Base-by-base conservation (phyloP, 2,888 invertebrate species). In the Dicyrtoma fusca region DNA sequence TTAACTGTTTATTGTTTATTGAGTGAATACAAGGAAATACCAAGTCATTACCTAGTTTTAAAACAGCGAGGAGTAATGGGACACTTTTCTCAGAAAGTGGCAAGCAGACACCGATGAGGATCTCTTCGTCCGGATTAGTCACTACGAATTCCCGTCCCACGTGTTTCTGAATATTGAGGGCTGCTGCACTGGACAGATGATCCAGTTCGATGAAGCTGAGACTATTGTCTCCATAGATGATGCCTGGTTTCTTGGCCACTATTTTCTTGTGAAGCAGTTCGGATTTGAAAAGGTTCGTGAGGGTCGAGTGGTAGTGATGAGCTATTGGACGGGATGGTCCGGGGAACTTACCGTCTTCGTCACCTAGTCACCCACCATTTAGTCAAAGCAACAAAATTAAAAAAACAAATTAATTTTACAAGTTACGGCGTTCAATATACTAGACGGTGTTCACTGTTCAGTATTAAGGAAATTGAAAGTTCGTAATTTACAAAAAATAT, bases 1-100 rank as follows among this genome's bases (percentile, higher is more conserved):
- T 84, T 87, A 81, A 91, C 90, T 4, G 90, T 55, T 57, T 5
- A 74, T 72, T 1, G 76, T 73, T 13, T 74, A 51, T n/a, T 74
- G 23, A 11, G 74, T 69, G 11, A 72, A 72, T 14, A 74, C 76
- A n/a, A n/a, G n/a, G n/a, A n/a, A n/a, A n/a, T n/a, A n/a, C n/a
- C n/a, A n/a, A n/a, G n/a, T n/a, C n/a, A n/a, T n/a, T n/a, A n/a
- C n/a, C n/a, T 4, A 75, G 47, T 51, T 75, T 77, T 1, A 75
- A 45, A 1, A 75, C 57, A 2, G 74, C 71, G 13, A 76, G 65
- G 4, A 79, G 45, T 3, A 76, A 13, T 0, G 71, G 62, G 25
- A 72, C 53, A 11, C 69, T 69, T 65, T 74, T 74, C 14, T 76
- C 76, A 17, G 76, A 75, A 0, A 73, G 44, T 0, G 78, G 76